Evolutionary conservation across 2,888 invertebrate genomes (phyloP), one percentile per base, ranked within the genome.

Genomic region (Serripes groenlandicus): DNA sequence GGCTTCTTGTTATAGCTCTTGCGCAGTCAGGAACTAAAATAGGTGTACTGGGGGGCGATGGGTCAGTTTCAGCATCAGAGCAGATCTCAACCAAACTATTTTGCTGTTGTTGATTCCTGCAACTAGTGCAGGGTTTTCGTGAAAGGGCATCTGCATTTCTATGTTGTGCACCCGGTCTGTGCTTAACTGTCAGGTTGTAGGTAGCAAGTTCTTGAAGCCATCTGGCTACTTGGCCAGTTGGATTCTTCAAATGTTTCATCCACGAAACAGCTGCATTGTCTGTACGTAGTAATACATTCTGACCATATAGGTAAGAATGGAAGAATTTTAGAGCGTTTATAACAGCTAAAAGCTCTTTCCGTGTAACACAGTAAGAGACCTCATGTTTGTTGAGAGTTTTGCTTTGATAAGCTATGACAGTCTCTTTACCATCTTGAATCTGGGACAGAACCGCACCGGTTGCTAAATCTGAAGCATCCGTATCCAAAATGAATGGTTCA

Each of bases 331-430:
- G 35, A 11, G 80, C 75, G 62, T 52, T 35, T 23, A 80, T 70
- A 35, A 70, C 58, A 32, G 75, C 75, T 28, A 80, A 62, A 54
- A 68, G 73, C 71, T 80, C 70, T 80, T 80, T 75, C 26, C 68
- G 32, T 21, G 66, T 66, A n/a, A 66, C 66, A 35, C 34, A 66
- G 23, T 66, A 66, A 7, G 34, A 23, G 7, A 35, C 70, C 75
- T 30, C 75, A 49, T 34, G 60, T n/a, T 30, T 75, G 64, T 52
- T 75, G 21, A 83, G 34, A 5, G 69, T 52, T 54, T 71, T 78
- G 49, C 82, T 78, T 18, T 56, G 49, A 69, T 83, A 83, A 18
- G 75, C 71, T 34, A 83, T 71, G 0, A 75, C 71, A 23, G 52
- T 23, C 30, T 74, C 64, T 11, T 49, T 5, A n/a, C 49, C 64